These are phyloP conservation scores for Tautogolabrus adspersus DNA, from an alignment of 2,113 vertebrate genomes.

Conservation along the genomic window DNA sequence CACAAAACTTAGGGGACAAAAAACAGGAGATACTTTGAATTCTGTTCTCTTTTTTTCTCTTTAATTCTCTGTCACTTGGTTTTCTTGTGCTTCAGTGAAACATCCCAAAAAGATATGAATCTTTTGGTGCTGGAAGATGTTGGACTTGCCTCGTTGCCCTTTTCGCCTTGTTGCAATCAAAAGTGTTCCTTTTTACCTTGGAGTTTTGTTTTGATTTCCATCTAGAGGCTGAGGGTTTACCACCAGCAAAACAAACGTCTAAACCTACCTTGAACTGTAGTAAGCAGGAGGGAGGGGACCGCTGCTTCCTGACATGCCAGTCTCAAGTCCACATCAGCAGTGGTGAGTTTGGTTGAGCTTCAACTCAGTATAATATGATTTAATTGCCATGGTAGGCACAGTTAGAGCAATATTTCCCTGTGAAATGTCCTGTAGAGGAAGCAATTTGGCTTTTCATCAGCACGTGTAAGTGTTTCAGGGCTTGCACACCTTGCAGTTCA, in stretches of 20 bases:
- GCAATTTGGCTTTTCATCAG: too few species aligned
- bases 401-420: too few species aligned
- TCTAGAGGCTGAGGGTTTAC: slow-evolving; percentile 89
- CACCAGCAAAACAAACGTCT: slow-evolving; percentile 76
- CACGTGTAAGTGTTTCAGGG: too few species aligned
- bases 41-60: slow-evolving; percentile 80
- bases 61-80: slow-evolving; percentile 66
- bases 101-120: slow-evolving; percentile 10
- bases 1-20: slow-evolving; percentile 49
- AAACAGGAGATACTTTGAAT: slow-evolving; percentile 98
- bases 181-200: slow-evolving; percentile 69
- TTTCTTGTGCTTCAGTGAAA: slow-evolving; percentile 67
- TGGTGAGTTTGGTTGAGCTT: slow-evolving; percentile 87
- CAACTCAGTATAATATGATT: neutral
- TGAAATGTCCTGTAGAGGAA: too few species aligned
- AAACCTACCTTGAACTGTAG: slow-evolving; percentile 90
- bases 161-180: slow-evolving; percentile 18
- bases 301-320: slow-evolving; percentile 92
- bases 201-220: slow-evolving; percentile 86
- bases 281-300: slow-evolving; percentile 91
- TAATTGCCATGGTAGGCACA: too few species aligned
- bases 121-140: slow-evolving; percentile 14
- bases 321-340: slow-evolving; percentile 90
- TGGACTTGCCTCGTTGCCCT: neutral
- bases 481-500: too few species aligned